Evolutionary conservation across 2,113 vertebrate genomes (phyloP).

Genomic region (Geococcyx californianus): DNA sequence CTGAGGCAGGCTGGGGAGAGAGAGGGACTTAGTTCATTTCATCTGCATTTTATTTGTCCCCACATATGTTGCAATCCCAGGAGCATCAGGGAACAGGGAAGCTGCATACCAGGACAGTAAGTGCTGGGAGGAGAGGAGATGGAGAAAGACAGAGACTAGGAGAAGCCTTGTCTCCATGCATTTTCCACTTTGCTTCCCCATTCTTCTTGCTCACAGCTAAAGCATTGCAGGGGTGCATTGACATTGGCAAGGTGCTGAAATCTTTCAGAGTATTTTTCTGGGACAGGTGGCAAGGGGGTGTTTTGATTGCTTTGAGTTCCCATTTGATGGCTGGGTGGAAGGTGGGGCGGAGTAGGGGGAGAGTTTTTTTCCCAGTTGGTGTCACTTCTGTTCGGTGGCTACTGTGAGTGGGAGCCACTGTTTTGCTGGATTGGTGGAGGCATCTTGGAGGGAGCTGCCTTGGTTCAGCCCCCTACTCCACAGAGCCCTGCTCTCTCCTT

Average conservation of each 20-base stretch:
- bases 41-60: neutral
- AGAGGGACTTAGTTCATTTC: neutral
- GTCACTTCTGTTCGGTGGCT: no score
- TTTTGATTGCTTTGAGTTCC: no score
- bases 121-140: neutral
- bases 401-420: no score
- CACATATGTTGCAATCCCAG: neutral
- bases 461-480: no score
- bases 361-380: no score
- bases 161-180: neutral
- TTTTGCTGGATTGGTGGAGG: no score
- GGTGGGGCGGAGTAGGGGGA: no score
- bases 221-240: neutral
- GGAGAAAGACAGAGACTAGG: neutral
- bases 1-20: fast-evolving
- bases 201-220: neutral
- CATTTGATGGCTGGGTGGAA: no score
- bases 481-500: no score
- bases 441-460: no score
- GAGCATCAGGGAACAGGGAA: neutral
- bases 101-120: neutral
- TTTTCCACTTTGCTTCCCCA: neutral
- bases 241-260: neutral
- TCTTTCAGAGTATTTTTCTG: no score
- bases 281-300: no score